phyloP scores from a whole-genome alignment of 2,113 vertebrate species.

The Nothobranchius kuhntae region DNA sequence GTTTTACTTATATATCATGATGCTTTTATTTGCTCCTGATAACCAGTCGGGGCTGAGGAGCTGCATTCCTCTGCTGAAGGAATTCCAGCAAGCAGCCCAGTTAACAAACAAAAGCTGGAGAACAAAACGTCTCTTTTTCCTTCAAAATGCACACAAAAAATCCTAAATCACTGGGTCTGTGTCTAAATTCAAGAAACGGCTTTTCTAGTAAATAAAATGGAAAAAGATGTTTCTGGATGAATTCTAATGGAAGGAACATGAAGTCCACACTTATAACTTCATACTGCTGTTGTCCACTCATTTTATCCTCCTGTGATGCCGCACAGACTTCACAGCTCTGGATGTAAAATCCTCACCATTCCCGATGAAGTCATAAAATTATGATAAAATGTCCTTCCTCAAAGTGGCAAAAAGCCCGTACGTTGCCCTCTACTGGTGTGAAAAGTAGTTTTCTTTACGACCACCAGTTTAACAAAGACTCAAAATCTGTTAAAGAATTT shows the following conservation, averaged over 20 bases:
- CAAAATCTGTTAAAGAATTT: background rate
- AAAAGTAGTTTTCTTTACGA: background rate
- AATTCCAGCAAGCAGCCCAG: constrained; percentile 41
- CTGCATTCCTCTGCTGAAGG: constrained; percentile 56
- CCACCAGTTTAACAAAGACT: background rate
- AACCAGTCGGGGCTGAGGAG: constrained; percentile 36
- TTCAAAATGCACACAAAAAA: constrained; percentile 24
- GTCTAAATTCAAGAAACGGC: background rate
- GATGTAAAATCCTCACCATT: no score
- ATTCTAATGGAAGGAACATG: constrained; percentile 23
- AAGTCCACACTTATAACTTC: no score
- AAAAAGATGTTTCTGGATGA: background rate
- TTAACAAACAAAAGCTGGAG: constrained; percentile 47
- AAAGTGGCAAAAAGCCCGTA: constrained; percentile 18
- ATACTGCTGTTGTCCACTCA: no score
- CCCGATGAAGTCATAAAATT: background rate
- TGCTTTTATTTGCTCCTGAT: constrained; percentile 22
- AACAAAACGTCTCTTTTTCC: constrained; percentile 70
- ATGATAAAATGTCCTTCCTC: background rate
- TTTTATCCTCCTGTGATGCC: no score
- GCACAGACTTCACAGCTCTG: no score
- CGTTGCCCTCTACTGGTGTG: background rate
- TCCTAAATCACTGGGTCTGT: background rate
- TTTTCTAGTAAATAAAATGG: background rate
- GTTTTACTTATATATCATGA: constrained; percentile 3